Evolutionary conservation across 2,888 invertebrate species (phyloP).

Genomic region (Pimpla rufipes): DNA sequence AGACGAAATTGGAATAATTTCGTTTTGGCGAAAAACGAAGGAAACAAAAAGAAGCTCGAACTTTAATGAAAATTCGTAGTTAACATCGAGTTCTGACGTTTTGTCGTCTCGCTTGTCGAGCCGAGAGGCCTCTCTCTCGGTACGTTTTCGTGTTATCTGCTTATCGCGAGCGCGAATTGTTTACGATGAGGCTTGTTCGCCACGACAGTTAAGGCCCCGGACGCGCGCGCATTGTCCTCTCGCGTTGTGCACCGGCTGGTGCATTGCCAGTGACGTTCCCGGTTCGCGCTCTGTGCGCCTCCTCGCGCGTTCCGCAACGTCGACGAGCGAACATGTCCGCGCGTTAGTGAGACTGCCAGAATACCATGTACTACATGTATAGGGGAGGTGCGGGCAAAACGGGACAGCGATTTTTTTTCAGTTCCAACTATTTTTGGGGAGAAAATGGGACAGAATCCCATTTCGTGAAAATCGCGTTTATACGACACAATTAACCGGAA

Average conservation of each 20-base stretch:
- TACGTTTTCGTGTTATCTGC: slow-evolving; percentile 48
- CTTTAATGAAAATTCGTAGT: neutral
- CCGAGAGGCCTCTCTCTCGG: neutral
- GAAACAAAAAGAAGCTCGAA: too few species aligned
- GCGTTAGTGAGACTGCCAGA: slow-evolving; percentile 32
- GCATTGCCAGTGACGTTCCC: slow-evolving; percentile 55
- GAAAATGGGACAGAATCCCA: too few species aligned
- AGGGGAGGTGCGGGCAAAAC: too few species aligned
- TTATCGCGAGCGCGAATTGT: slow-evolving; percentile 62
- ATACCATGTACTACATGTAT: slow-evolving; percentile 9
- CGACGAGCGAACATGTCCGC: slow-evolving; percentile 51
- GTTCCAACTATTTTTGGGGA: too few species aligned
- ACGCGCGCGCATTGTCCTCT: slow-evolving; percentile 41
- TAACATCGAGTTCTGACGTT: slow-evolving; percentile 8
- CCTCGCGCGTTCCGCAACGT: slow-evolving; percentile 28
- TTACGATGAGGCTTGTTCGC: slow-evolving; percentile 62
- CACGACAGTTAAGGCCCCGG: slow-evolving; percentile 56
- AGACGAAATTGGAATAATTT: neutral
- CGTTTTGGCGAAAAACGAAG: neutral
- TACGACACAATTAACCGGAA: too few species aligned
- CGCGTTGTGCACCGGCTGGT: slow-evolving; percentile 48
- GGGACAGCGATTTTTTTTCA: too few species aligned
- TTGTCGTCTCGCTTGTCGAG: neutral
- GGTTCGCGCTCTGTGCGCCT: slow-evolving; percentile 5
- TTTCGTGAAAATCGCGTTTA: too few species aligned